Conservation (phyloP, 2,888 invertebrate genomes). For the Hypsopygia costalis region DNA sequence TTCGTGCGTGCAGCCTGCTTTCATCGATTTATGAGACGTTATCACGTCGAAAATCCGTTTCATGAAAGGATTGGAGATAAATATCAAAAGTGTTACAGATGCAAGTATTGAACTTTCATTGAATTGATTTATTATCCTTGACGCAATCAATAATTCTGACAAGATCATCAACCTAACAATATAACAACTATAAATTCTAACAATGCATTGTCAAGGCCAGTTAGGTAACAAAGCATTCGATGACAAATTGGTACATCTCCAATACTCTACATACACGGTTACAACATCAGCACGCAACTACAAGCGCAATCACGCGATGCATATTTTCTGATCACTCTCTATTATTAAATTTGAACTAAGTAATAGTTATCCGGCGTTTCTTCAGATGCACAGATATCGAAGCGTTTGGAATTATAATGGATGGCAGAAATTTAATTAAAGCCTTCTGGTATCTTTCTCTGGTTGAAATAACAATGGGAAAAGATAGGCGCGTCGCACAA, state of each 20-base stretch:
- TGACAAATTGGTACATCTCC: constrained; percentile 16
- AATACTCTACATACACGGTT: constrained; percentile 15
- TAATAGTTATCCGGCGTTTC: constrained; percentile 25
- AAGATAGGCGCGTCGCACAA: background rate
- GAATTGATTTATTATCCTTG: too few species aligned
- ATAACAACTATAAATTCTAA: constrained; percentile 4
- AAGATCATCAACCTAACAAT: background rate
- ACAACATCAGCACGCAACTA: constrained; percentile 37
- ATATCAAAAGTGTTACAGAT: too few species aligned
- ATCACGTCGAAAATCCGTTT: too few species aligned
- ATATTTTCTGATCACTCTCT: constrained; percentile 30
- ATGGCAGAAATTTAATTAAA: constrained; percentile 23
- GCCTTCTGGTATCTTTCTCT: constrained; percentile 12
- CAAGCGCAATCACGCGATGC: constrained; percentile 42
- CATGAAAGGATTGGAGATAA: too few species aligned
- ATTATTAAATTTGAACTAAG: constrained; percentile 39
- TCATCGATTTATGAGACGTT: too few species aligned
- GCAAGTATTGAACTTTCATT: too few species aligned
- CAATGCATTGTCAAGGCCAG: constrained; percentile 19
- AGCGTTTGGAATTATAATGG: constrained; percentile 12
- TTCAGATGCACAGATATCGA: constrained; percentile 7
- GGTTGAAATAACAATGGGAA: constrained; percentile 1
- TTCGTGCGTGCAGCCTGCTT: too few species aligned
- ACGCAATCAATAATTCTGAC: too few species aligned
- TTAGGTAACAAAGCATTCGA: constrained; percentile 13